These are phyloP conservation scores for Pocillopora meandrina DNA, from an alignment of 92 coral and sea anemone species.

Conservation along the genomic window DNA sequence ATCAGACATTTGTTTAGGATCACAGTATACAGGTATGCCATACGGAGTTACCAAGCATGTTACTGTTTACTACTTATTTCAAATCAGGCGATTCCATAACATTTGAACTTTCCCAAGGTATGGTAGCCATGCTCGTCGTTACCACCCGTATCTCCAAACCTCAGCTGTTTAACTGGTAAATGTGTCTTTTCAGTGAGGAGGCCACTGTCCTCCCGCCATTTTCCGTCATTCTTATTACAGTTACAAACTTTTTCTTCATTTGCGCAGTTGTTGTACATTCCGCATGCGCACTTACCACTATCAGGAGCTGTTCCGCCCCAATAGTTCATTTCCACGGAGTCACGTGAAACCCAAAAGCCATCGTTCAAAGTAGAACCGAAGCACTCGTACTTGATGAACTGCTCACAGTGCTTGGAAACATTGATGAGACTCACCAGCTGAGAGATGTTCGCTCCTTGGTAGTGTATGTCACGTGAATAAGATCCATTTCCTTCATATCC, in stretches of 20 bases:
- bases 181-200: constrained; percentile 5
- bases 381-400: constrained; percentile 66
- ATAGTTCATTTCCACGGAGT: not conserved
- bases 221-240: not conserved
- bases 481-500: constrained; percentile 1
- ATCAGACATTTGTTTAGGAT: too few relatives aligned
- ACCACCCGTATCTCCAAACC: not conserved
- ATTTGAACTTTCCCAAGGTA: not conserved
- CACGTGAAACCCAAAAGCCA: constrained; percentile 6
- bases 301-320: not conserved
- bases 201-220: not conserved
- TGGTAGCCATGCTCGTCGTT: too few relatives aligned
- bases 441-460: constrained; percentile 34
- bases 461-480: constrained; percentile 34
- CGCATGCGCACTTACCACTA: constrained; percentile 1
- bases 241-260: not conserved
- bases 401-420: constrained; percentile 53
- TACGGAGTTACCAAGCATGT: too few relatives aligned
- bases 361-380: not conserved
- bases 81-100: too few relatives aligned
- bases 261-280: not conserved
- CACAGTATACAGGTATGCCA: too few relatives aligned
- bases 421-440: constrained; percentile 49
- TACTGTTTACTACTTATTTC: too few relatives aligned
- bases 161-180: constrained; percentile 28